phyloP scores from a whole-genome alignment of 2,888 invertebrate species.

The Rotaria socialis region DNA sequence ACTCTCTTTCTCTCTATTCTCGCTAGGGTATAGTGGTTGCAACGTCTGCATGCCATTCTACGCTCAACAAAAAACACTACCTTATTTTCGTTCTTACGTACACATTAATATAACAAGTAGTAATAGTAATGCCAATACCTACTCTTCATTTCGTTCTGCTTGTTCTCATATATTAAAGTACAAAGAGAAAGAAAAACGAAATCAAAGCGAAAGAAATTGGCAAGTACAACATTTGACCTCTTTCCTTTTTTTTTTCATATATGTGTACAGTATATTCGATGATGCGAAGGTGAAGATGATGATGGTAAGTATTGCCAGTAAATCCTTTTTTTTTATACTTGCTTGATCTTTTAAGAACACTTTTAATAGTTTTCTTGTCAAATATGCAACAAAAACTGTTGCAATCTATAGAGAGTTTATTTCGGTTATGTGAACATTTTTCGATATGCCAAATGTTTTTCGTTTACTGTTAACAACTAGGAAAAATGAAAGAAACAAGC shows the following conservation, averaged over 20 bases:
- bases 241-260: background rate
- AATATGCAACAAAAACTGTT: background rate
- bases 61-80: background rate
- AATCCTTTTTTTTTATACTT: background rate
- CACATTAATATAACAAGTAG: background rate
- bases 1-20: background rate
- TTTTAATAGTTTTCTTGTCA: background rate
- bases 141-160: background rate
- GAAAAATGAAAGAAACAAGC: background rate
- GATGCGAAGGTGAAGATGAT: background rate
- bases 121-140: background rate
- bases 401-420: background rate
- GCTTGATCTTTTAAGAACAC: background rate
- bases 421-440: background rate
- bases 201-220: background rate
- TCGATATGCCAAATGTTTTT: background rate
- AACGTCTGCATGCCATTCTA: background rate
- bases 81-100: background rate
- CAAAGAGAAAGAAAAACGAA: background rate
- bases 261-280: background rate
- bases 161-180: background rate
- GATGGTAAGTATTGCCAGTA: background rate
- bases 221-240: conserved; percentile 1
- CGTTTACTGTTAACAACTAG: background rate
- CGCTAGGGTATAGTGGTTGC: background rate